phyloP scores from a whole-genome alignment of 2,113 vertebrate species.

The Benitochromis conjunctus region DNA sequence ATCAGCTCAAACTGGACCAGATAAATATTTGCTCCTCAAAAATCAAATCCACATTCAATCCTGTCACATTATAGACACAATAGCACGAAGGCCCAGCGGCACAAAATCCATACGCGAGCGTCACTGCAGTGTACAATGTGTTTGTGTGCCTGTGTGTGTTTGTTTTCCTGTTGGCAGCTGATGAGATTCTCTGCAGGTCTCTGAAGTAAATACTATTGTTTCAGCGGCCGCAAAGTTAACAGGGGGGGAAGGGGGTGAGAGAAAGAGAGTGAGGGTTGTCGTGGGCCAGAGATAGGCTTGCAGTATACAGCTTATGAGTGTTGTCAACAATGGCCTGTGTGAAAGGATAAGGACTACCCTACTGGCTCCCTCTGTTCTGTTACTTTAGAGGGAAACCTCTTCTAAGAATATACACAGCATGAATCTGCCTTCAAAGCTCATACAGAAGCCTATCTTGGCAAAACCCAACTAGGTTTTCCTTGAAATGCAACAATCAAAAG shows the following conservation, averaged over 20 bases:
- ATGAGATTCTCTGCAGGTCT: slow-evolving; percentile 33
- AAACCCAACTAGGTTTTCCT: background rate
- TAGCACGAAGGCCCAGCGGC: background rate
- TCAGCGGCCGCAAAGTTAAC: slow-evolving; percentile 20
- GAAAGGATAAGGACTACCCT: background rate
- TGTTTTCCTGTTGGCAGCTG: slow-evolving; percentile 54
- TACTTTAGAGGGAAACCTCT: background rate
- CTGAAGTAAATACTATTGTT: slow-evolving; percentile 63
- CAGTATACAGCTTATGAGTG: background rate
- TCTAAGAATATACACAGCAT: background rate
- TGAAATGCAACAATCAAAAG: background rate
- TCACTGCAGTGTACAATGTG: background rate
- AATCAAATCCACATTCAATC: background rate
- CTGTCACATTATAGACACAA: background rate
- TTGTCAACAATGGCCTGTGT: slow-evolving; percentile 33
- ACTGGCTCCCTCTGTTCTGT: background rate
- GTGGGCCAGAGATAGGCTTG: slow-evolving; percentile 2
- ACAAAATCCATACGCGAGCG: background rate
- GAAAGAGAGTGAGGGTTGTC: slow-evolving; percentile 7
- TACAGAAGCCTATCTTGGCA: background rate
- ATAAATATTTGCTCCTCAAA: background rate
- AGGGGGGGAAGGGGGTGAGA: background rate
- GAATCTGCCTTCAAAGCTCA: background rate
- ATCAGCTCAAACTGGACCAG: background rate
- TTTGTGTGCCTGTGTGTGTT: background rate